Evolutionary conservation across 1,140 invertebrate species (phyloP).

Genomic region (Drosophila nasuta): DNA sequence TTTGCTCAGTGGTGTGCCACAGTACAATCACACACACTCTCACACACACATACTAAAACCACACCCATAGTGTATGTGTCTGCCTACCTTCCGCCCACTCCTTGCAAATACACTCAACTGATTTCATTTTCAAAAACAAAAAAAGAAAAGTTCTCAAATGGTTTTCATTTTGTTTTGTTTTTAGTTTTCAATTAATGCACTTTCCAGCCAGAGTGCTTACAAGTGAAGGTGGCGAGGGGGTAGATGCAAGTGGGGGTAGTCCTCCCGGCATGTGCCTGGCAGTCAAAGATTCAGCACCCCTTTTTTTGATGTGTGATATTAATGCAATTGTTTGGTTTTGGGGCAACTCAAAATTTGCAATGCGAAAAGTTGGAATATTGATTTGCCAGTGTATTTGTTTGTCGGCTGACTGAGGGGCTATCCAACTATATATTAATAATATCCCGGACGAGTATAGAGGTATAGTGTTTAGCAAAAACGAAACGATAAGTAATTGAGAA

Average conservation of each 20-base stretch:
- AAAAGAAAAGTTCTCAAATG: slow-evolving; percentile 57
- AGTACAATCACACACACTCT: slow-evolving; percentile 38
- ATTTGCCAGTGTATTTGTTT: slow-evolving; percentile 1
- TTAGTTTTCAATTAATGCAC: slow-evolving; percentile 50
- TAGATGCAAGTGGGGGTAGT: slow-evolving; percentile 11
- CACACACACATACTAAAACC: slow-evolving; percentile 20
- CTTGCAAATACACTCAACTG: slow-evolving; percentile 17
- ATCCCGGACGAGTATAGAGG: slow-evolving; percentile 13
- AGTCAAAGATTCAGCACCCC: slow-evolving; percentile 35
- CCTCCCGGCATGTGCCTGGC: background rate
- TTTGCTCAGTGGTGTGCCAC: slow-evolving; percentile 65
- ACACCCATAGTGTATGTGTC: slow-evolving; percentile 53
- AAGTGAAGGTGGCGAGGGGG: slow-evolving; percentile 28
- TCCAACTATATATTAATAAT: background rate
- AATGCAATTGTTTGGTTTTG: slow-evolving; percentile 34
- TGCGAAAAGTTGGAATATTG: slow-evolving; percentile 28
- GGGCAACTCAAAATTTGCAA: slow-evolving; percentile 26
- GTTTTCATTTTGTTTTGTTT: slow-evolving; percentile 35
- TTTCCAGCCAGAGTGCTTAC: slow-evolving; percentile 55
- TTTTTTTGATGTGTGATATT: slow-evolving; percentile 69
- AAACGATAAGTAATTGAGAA: slow-evolving; percentile 27
- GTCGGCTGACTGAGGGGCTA: background rate
- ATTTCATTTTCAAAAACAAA: slow-evolving; percentile 37
- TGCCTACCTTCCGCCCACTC: slow-evolving; percentile 24
- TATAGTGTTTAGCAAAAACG: slow-evolving; percentile 43